phyloP scores from a whole-genome alignment of 2,888 invertebrate genomes.

The Argyresthia albistria region DNA sequence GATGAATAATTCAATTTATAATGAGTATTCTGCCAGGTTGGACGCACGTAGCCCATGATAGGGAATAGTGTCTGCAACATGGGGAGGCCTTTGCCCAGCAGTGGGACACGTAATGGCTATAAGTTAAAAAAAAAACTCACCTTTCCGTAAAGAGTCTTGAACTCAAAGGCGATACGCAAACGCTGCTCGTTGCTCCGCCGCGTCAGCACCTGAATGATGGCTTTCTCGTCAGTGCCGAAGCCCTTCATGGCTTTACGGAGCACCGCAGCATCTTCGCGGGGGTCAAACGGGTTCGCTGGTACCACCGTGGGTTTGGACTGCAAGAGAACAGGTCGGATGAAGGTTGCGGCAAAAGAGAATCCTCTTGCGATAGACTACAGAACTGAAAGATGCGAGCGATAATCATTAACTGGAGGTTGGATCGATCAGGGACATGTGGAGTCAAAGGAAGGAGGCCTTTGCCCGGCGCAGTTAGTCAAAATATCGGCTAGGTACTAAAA shows the following conservation, averaged over 20 bases:
- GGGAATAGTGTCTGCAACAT: too few species aligned
- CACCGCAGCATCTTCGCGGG: slow-evolving; percentile 84
- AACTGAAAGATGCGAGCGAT: too few species aligned
- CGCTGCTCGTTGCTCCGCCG: slow-evolving; percentile 89
- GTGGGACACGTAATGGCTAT: too few species aligned
- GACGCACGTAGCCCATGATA: too few species aligned
- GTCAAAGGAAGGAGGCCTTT: too few species aligned
- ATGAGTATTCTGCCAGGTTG: too few species aligned
- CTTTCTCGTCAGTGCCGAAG: slow-evolving; percentile 91
- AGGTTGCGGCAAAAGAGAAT: not conserved
- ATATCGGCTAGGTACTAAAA: too few species aligned
- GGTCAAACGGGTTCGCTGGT: slow-evolving; percentile 83
- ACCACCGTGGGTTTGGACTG: slow-evolving; percentile 84
- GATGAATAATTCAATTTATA: too few species aligned
- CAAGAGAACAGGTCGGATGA: not conserved
- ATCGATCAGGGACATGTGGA: not conserved
- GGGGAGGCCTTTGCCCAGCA: too few species aligned
- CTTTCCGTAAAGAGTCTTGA: slow-evolving; percentile 91
- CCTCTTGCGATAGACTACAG: too few species aligned
- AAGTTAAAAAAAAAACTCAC: slow-evolving; percentile 68
- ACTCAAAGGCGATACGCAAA: slow-evolving; percentile 84
- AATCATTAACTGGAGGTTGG: not conserved
- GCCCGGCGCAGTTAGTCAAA: too few species aligned
- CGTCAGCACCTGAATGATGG: slow-evolving; percentile 88
- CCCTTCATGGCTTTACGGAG: slow-evolving; percentile 95